Evolutionary conservation across 2,888 invertebrate genomes (phyloP), one percentile per base, ranked within the genome.

Genomic region (Lasius fuliginosus): DNA sequence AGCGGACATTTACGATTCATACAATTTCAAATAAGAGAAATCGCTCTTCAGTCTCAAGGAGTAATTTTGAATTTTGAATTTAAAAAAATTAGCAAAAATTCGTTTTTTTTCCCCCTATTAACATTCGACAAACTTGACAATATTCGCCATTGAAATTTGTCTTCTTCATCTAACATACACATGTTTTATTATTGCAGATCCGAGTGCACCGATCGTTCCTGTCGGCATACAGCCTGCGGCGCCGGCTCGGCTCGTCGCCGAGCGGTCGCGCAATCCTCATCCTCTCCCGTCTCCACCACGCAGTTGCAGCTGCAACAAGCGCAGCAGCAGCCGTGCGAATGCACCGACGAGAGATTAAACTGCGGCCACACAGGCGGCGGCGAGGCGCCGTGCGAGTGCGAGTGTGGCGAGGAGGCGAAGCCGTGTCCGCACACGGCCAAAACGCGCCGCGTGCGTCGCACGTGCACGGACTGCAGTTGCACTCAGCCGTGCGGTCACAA

Each of bases 341-440:
- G 90, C 85, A 87, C 90, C 83, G 74, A 73, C 73, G 90, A 91
- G n/a, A 86, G 86, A 82, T 67, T 83, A 76, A 84, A 67, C 76
- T 91, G 91, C 85, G 81, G 65, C 15, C 90, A 91, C 67, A 86
- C 86, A 75, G 71, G 53, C 81, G 85, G 85, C 71, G 82, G 85
- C 86, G 69, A 90, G 87, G 85, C 85, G 69, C 74, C 87, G 53
- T 92, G 93, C 90, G 93, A 93, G 84, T 93, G 94, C 87, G 88
- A 89, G 77, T 90, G 90, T 87, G 75, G 84, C 75, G 90, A 88
- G 65, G 89, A 89, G 62, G 93, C 92, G 5, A 91, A 89, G 77
- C 93, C 93, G 18, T 94, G 94, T 82, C 87, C 90, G 82, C 94
- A 94, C 87, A 92, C 93, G 82, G 89, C 92, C 23, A 92, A 92